A percentile compares a stretch with the other conserved stretches of the same genome.
Evolutionary conservation across 2,113 vertebrate genomes (phyloP).

Genomic region (Puffinus mauretanicus): DNA sequence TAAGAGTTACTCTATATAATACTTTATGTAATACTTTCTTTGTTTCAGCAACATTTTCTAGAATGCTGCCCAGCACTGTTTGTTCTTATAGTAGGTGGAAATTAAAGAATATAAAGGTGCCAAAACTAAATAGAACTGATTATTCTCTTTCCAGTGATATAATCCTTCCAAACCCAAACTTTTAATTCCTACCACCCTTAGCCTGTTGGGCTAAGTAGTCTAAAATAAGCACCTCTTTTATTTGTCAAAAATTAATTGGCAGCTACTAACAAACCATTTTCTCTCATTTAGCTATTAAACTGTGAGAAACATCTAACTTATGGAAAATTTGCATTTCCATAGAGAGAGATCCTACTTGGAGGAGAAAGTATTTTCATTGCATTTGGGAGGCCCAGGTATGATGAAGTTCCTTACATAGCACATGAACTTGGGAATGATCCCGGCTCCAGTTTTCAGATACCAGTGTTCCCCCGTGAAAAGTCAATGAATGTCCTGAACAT

Average conservation of each 20-base stretch:
- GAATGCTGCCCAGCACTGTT: slow-evolving; percentile 55
- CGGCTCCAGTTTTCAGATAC: not conserved
- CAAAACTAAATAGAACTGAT: slow-evolving; percentile 65
- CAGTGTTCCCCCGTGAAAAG: not conserved
- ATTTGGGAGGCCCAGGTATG: not conserved
- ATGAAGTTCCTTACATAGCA: not conserved
- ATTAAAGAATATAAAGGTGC: slow-evolving; percentile 56
- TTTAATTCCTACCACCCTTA: not conserved
- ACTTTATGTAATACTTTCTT: slow-evolving; percentile 53
- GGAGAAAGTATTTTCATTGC: not conserved
- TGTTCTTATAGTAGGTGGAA: slow-evolving; percentile 60
- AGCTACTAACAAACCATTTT: not conserved
- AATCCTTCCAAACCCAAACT: slow-evolving; percentile 54
- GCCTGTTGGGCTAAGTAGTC: not conserved
- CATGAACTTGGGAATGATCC: not conserved
- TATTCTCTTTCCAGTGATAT: slow-evolving; percentile 40
- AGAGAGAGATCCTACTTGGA: not conserved
- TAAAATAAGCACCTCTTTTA: slow-evolving; percentile 6
- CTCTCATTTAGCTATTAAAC: not conserved
- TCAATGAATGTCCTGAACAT: not conserved
- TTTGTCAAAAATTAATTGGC: slow-evolving; percentile 43
- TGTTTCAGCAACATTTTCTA: slow-evolving; percentile 59
- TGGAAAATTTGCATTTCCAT: not conserved
- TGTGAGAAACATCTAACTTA: not conserved
- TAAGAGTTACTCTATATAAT: slow-evolving; percentile 34